A percentile compares a stretch with the other conserved stretches of the same genome.
These are phyloP conservation scores for Forpus xanthops DNA, from an alignment of 2,797 vertebrate species.

Conservation along the genomic window DNA sequence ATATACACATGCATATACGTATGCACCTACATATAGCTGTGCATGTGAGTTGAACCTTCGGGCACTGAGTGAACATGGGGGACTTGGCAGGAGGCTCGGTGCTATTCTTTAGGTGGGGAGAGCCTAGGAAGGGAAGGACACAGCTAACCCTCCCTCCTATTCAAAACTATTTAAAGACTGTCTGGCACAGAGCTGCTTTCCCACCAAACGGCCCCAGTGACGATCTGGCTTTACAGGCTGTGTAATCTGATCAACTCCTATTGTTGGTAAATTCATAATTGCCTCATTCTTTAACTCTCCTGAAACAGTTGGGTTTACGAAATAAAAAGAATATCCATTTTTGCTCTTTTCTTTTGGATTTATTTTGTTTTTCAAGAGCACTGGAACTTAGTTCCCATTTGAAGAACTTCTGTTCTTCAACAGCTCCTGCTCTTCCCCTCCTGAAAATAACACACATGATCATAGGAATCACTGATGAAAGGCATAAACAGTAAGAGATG, in stretches of 20 bases:
- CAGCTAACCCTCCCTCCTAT: constrained; percentile 38
- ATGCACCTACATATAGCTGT: neutral
- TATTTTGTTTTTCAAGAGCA: neutral
- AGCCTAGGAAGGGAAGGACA: constrained; percentile 62
- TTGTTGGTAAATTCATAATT: constrained; percentile 49
- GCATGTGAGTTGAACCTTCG: neutral
- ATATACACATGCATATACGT: neutral
- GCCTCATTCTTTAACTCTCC: constrained; percentile 27
- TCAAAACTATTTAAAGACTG: constrained; percentile 50
- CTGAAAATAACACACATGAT: neutral
- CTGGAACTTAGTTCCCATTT: neutral
- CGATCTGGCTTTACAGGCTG: constrained; percentile 8
- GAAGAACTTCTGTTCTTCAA: neutral
- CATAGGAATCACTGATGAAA: neutral
- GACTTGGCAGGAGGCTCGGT: constrained; percentile 24
- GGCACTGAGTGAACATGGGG: neutral
- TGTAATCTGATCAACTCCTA: constrained; percentile 57
- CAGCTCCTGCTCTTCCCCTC: neutral
- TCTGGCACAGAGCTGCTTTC: constrained; percentile 9
- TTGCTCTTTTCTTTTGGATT: neutral
- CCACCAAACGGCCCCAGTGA: constrained; percentile 36
- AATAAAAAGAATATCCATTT: neutral
- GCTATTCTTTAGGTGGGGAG: constrained; percentile 53
- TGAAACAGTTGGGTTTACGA: neutral
- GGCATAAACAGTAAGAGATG: neutral